Evolutionary conservation across 2,113 vertebrate genomes (phyloP).

Genomic region (Pterocles burchelli): DNA sequence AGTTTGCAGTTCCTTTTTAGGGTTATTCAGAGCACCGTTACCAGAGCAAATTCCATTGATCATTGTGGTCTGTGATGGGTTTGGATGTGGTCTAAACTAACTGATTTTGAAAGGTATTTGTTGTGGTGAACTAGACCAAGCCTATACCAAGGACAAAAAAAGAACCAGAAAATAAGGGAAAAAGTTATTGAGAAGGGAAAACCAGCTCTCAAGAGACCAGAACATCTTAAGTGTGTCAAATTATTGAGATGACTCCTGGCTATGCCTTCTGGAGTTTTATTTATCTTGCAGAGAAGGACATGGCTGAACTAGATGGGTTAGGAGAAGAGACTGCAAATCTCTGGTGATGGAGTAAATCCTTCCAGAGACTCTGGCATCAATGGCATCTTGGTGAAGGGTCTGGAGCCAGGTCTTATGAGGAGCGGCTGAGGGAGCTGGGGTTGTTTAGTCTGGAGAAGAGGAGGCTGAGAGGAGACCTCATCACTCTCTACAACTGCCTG

Average conservation of each 20-base stretch:
- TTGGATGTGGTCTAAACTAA: neutral
- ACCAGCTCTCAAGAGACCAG: neutral
- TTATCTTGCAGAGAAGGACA: neutral
- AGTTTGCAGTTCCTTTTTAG: neutral
- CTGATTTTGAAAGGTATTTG: neutral
- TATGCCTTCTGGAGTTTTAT: neutral
- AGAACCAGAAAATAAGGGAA: neutral
- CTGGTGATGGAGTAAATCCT: neutral
- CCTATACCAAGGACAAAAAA: neutral
- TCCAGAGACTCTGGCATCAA: neutral
- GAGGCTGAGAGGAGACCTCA: too few relatives aligned
- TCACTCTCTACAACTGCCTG: too few relatives aligned
- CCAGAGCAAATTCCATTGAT: neutral
- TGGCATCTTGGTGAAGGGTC: too few relatives aligned
- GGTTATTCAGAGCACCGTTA: neutral
- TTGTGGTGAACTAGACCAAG: neutral
- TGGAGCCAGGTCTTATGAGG: too few relatives aligned
- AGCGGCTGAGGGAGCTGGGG: too few relatives aligned
- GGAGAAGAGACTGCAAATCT: neutral
- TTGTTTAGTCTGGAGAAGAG: too few relatives aligned
- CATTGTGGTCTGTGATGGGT: neutral
- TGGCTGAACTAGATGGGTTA: neutral
- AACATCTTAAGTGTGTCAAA: neutral
- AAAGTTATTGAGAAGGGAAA: neutral
- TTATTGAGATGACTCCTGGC: neutral